Conservation (phyloP, 2,113 vertebrate genomes). For the Amphiprion percula region DNA sequence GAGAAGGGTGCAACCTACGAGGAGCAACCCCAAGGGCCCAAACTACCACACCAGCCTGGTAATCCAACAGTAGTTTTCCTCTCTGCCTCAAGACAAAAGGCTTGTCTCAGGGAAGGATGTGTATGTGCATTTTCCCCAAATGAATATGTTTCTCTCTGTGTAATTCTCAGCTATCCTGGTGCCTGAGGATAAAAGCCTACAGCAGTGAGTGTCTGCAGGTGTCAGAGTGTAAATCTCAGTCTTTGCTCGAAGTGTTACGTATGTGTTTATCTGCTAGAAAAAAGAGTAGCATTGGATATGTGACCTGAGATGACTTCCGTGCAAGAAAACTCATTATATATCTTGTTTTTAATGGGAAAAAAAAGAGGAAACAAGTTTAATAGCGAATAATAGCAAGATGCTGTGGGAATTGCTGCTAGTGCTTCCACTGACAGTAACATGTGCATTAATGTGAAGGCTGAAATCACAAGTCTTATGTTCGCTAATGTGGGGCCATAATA, state of each 20-base stretch:
- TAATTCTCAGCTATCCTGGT: slow-evolving; percentile 57
- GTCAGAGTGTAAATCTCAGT: slow-evolving; percentile 28
- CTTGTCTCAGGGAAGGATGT: slow-evolving; percentile 27
- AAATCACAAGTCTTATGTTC: slow-evolving; percentile 40
- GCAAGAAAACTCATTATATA: neutral
- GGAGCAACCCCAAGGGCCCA: slow-evolving; percentile 36
- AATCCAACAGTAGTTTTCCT: slow-evolving; percentile 45
- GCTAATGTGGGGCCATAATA: slow-evolving; percentile 59
- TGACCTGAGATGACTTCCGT: slow-evolving; percentile 19
- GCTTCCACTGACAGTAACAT: slow-evolving; percentile 43
- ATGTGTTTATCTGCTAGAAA: slow-evolving; percentile 7
- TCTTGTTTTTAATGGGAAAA: slow-evolving; percentile 8
- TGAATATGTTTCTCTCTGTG: slow-evolving; percentile 59
- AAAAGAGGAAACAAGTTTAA: neutral
- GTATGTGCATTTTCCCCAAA: slow-evolving; percentile 55
- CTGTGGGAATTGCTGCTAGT: neutral
- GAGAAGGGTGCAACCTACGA: slow-evolving; percentile 32
- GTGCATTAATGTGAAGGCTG: slow-evolving; percentile 40
- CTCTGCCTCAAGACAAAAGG: slow-evolving; percentile 58
- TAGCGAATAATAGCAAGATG: slow-evolving; percentile 16
- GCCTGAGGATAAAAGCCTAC: slow-evolving; percentile 70
- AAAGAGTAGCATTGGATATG: neutral
- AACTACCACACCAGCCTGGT: slow-evolving; percentile 26
- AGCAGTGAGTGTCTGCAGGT: slow-evolving; percentile 44
- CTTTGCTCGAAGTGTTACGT: slow-evolving; percentile 10